These are phyloP conservation scores for Diorhabda sublineata DNA, from an alignment of 1,140 invertebrate species.

Conservation along the genomic window DNA sequence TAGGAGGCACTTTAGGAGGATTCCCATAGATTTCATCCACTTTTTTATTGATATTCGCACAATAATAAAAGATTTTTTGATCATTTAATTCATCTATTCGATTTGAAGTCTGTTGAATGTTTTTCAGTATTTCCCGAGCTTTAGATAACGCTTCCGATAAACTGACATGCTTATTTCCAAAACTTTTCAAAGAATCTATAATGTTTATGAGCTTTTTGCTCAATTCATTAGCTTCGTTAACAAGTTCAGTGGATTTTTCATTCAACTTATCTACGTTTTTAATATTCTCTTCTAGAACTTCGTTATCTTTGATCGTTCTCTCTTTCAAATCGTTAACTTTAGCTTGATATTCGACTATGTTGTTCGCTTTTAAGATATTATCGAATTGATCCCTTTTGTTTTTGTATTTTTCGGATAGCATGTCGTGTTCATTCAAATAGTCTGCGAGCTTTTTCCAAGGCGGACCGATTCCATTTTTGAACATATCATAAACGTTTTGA, in stretches of 20 bases:
- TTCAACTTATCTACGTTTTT: conserved; percentile 10
- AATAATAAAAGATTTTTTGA: conserved; percentile 26
- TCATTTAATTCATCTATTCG: conserved; percentile 18
- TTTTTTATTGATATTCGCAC: conserved; percentile 24
- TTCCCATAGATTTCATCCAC: conserved; percentile 23
- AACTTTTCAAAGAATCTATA: conserved; percentile 30
- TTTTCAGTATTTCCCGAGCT: conserved; percentile 30
- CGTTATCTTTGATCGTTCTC: conserved; percentile 21
- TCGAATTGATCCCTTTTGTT: conserved; percentile 48
- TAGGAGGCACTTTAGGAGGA: conserved; percentile 16
- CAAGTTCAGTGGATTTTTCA: conserved; percentile 8
- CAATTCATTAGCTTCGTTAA: neutral
- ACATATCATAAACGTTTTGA: conserved; percentile 38
- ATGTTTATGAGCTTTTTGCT: conserved; percentile 9
- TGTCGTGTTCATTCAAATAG: conserved; percentile 21
- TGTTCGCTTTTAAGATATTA: conserved; percentile 48
- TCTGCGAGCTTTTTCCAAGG: conserved; percentile 37
- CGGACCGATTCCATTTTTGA: conserved; percentile 35
- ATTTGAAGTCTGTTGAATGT: conserved; percentile 31
- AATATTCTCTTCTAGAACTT: conserved; percentile 2
- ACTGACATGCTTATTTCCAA: conserved; percentile 36
- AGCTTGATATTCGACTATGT: conserved; percentile 37
- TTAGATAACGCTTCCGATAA: conserved; percentile 33
- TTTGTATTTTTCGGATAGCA: conserved; percentile 24
- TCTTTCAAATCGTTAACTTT: conserved; percentile 26